Percentiles rank a stretch among this genome's conserved stretches.
phyloP scores from a whole-genome alignment of 2,888 invertebrate species.

The Trichopoda pennipes region DNA sequence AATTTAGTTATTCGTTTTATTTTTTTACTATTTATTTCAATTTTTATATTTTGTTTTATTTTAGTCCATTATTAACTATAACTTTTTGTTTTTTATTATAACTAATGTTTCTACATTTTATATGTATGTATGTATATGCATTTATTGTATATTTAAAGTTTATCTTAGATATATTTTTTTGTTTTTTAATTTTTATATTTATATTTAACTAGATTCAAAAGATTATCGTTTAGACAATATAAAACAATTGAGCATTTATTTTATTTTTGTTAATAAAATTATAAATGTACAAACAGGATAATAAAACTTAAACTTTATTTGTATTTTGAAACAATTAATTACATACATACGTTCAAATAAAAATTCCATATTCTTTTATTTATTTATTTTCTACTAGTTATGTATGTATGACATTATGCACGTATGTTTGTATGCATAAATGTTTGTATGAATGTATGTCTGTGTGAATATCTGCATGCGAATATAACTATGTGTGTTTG shows the following conservation, averaged over 20 bases:
- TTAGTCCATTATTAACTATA: constrained; percentile 63
- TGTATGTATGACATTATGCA: background rate
- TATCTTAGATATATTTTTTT: constrained; percentile 12
- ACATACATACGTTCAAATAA: constrained; percentile 10
- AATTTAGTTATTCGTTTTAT: constrained; percentile 52
- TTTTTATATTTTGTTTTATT: constrained; percentile 39
- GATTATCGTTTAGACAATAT: constrained; percentile 47
- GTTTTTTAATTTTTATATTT: background rate
- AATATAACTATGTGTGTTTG: background rate
- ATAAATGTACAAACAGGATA: constrained; percentile 33
- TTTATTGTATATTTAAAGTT: constrained; percentile 39
- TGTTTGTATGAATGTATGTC: constrained; percentile 37
- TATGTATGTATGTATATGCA: constrained; percentile 34
- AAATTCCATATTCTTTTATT: constrained; percentile 15
- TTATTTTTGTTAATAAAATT: constrained; percentile 23
- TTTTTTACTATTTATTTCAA: constrained; percentile 62
- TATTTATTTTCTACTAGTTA: constrained; percentile 6
- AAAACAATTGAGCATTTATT: constrained; percentile 61
- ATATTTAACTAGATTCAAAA: constrained; percentile 35
- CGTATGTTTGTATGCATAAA: background rate
- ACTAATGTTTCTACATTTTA: constrained; percentile 60
- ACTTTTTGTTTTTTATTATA: constrained; percentile 62
- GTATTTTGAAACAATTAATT: constrained; percentile 34
- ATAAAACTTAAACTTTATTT: constrained; percentile 26
- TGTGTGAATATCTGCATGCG: background rate